Conservation (phyloP, 2,797 vertebrate species). For the Pseudocheirus occidentalis region DNA sequence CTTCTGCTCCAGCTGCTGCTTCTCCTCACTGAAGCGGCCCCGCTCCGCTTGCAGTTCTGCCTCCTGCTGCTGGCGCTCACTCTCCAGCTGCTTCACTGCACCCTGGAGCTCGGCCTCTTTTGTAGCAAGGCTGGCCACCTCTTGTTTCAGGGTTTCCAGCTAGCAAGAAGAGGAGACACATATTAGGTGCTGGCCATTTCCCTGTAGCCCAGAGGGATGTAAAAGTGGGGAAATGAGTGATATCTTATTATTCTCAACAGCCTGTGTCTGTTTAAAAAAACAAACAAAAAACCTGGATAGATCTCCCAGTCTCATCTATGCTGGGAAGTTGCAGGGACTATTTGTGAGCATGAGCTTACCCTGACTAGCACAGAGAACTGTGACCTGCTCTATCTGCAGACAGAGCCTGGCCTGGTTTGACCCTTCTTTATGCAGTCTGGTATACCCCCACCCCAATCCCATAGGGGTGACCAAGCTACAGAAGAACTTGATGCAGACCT, state of each 20-base stretch:
- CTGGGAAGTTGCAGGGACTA: background rate
- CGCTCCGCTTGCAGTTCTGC: constrained; percentile 79
- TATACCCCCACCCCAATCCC: background rate
- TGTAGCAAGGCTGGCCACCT: constrained; percentile 80
- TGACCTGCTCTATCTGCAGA: background rate
- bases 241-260: background rate
- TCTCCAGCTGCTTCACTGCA: constrained; percentile 83
- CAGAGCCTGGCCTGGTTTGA: background rate
- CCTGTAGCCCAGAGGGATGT: background rate
- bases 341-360: background rate
- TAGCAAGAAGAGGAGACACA: constrained; percentile 64
- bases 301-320: background rate
- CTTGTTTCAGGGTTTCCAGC: constrained; percentile 88
- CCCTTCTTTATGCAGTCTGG: background rate
- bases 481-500: background rate
- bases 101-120: constrained; percentile 84
- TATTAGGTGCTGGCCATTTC: background rate
- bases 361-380: background rate
- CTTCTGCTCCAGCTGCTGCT: constrained; percentile 84
- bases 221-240: background rate
- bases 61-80: constrained; percentile 82
- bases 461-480: background rate
- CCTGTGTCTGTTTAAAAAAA: background rate
- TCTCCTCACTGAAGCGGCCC: constrained; percentile 83
- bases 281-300: background rate